Percentiles rank a stretch among this genome's conserved stretches.
Evolutionary conservation across 2,797 vertebrate genomes (phyloP).

Genomic region (Ciconia nigra): DNA sequence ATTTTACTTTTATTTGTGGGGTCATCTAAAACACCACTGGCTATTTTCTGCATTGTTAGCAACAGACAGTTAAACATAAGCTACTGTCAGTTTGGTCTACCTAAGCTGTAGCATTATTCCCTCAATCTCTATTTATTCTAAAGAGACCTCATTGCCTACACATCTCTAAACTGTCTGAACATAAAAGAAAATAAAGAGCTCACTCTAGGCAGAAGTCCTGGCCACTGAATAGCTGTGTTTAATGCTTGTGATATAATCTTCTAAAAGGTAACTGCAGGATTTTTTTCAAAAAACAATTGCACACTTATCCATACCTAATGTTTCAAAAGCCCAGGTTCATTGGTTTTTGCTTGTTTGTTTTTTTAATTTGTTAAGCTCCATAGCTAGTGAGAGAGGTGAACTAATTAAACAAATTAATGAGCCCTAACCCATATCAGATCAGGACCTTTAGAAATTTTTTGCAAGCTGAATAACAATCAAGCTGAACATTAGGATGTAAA

Average conservation of each 20-base stretch:
- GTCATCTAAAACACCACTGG: neutral
- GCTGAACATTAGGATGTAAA: neutral
- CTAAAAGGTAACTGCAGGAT: neutral
- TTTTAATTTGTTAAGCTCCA: neutral
- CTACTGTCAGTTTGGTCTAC: neutral
- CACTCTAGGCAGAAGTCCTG: neutral
- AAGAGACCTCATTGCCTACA: neutral
- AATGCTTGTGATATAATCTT: neutral
- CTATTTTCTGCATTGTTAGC: neutral
- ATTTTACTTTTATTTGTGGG: neutral
- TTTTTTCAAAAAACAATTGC: neutral
- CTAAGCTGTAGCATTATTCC: neutral
- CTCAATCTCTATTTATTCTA: neutral
- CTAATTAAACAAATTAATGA: neutral
- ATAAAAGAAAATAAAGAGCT: neutral
- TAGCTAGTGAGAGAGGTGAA: neutral
- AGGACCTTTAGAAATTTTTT: neutral
- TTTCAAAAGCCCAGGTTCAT: neutral
- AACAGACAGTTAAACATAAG: neutral
- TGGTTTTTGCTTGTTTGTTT: neutral
- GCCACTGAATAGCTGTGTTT: neutral
- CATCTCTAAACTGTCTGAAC: neutral
- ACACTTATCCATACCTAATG: neutral
- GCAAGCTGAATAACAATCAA: neutral
- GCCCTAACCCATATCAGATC: neutral